These are phyloP conservation scores for Sceloporus tristichus DNA, from an alignment of 2,113 vertebrate species.

Conservation along the genomic window DNA sequence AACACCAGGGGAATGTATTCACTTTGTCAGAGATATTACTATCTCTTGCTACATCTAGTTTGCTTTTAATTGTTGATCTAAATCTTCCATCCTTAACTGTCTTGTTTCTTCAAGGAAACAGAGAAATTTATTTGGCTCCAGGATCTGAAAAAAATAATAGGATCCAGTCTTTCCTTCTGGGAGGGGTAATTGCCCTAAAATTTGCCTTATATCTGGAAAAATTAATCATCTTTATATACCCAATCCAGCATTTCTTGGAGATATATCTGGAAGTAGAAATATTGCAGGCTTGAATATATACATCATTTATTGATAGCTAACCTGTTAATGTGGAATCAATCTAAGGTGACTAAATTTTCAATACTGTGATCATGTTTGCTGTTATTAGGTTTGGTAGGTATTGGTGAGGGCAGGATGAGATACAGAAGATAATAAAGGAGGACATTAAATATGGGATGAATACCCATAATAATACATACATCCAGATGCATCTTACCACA, in stretches of 20 bases:
- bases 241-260: background rate
- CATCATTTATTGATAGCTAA: no score
- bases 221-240: background rate
- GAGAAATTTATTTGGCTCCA: background rate
- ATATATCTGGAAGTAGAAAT: no score
- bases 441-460: background rate
- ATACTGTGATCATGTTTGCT: background rate
- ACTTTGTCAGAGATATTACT: background rate
- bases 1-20: background rate
- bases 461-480: background rate
- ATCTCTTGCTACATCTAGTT: background rate
- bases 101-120: background rate
- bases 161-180: background rate
- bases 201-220: no score
- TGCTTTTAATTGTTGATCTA: background rate
- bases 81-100: background rate
- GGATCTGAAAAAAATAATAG: background rate
- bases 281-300: no score
- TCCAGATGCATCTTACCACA: background rate
- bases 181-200: background rate
- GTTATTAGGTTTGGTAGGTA: background rate
- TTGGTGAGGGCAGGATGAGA: background rate
- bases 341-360: no score
- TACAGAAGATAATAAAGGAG: background rate
- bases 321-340: no score